These are phyloP conservation scores for Macroramphosus scolopax DNA, from an alignment of 2,797 vertebrate species.

Conservation along the genomic window DNA sequence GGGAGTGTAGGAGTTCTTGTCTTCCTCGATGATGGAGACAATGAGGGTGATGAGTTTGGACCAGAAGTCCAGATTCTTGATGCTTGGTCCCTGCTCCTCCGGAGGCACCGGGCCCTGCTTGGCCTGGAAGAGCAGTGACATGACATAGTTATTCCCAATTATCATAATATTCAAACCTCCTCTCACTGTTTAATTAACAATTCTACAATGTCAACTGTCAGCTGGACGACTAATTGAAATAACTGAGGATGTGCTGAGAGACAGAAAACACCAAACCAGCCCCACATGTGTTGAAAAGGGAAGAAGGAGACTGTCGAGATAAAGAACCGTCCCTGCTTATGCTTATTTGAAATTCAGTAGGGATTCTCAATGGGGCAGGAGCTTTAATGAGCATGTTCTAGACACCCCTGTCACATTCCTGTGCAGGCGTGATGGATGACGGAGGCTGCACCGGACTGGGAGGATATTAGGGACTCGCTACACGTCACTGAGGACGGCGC, in stretches of 20 bases:
- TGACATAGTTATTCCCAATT: too few species aligned
- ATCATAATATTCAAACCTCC: too few species aligned
- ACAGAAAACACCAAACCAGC: slow-evolving; percentile 12
- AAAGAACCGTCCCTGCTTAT: slow-evolving; percentile 60
- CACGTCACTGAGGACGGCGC: slow-evolving; percentile 5
- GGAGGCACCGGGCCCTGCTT: slow-evolving; percentile 94
- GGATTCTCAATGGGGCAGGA: slow-evolving; percentile 29
- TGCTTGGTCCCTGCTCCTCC: slow-evolving; percentile 96
- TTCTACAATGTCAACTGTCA: slow-evolving; percentile 19
- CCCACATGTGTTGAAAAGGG: slow-evolving; percentile 42
- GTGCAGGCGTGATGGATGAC: slow-evolving; percentile 39
- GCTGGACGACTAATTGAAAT: slow-evolving; percentile 46
- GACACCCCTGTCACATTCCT: slow-evolving; percentile 41
- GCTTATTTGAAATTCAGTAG: slow-evolving; percentile 57
- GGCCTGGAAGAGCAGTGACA: slow-evolving; percentile 69
- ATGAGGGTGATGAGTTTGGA: slow-evolving; percentile 98
- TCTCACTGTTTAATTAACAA: too few species aligned
- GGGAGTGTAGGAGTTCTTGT: slow-evolving; percentile 98
- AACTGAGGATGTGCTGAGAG: too few species aligned
- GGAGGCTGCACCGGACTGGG: slow-evolving; percentile 15
- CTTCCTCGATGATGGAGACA: slow-evolving; percentile 98
- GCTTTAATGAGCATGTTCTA: slow-evolving; percentile 57
- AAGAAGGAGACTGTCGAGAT: slow-evolving; percentile 54
- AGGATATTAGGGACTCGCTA: too few species aligned
- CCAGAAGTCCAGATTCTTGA: slow-evolving; percentile 99